Evolutionary conservation across 1,140 invertebrate species (phyloP).

Genomic region (Aleiodes sp.): DNA sequence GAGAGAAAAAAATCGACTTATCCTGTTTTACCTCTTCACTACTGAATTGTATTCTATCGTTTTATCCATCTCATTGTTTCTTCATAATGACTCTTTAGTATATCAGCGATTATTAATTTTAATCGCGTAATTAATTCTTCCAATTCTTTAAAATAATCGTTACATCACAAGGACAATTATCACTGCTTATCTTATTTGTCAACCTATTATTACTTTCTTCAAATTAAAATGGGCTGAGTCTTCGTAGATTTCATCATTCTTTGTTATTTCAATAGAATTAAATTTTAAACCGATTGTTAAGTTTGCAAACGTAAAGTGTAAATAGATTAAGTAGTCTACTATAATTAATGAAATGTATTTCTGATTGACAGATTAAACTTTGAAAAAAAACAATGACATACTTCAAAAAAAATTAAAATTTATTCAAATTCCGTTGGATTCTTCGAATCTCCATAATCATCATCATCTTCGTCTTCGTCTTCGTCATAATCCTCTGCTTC

Average conservation of each 20-base stretch:
- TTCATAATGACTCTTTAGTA: no score
- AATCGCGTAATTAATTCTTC: no score
- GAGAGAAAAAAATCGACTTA: no score
- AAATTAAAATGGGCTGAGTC: background rate
- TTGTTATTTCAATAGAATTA: background rate
- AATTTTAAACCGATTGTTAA: constrained; percentile 41
- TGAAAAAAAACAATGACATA: constrained; percentile 1
- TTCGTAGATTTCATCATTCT: background rate
- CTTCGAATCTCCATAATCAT: background rate
- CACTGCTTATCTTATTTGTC: no score
- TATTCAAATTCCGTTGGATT: background rate
- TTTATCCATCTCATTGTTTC: no score
- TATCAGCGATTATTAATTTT: no score
- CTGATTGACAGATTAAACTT: constrained; percentile 25
- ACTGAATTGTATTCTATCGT: no score
- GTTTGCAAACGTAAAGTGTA: constrained; percentile 50
- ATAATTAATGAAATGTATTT: constrained; percentile 41
- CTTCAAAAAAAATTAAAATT: background rate
- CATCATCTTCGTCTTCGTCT: background rate
- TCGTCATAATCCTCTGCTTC: background rate
- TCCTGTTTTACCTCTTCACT: no score
- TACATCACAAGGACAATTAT: no score
- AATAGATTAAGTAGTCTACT: constrained; percentile 51
- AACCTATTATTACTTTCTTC: background rate
- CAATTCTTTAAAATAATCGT: no score